Conservation (phyloP, 1,140 invertebrate genomes). For the Drosophila arawakana region DNA sequence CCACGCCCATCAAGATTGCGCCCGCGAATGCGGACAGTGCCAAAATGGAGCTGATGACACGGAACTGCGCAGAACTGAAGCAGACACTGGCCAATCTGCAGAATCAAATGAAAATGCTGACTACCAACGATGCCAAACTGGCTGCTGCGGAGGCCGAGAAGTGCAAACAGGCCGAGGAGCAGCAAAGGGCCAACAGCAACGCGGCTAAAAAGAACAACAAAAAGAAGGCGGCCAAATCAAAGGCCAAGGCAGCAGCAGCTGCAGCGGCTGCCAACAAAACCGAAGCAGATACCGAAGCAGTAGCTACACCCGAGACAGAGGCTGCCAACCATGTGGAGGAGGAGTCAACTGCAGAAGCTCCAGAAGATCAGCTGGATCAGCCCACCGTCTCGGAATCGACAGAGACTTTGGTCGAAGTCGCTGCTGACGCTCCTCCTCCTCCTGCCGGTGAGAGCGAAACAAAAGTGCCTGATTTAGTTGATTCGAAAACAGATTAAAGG, state of each 20-base stretch:
- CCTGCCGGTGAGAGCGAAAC: slow-evolving; percentile 12
- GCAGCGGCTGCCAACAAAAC: slow-evolving; percentile 20
- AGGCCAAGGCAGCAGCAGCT: slow-evolving; percentile 64
- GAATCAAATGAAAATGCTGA: slow-evolving; percentile 85
- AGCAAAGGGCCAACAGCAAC: slow-evolving; percentile 50
- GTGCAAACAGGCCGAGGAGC: slow-evolving; percentile 51
- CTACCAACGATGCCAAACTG: slow-evolving; percentile 57
- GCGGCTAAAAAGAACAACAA: slow-evolving; percentile 68
- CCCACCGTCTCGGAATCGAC: slow-evolving; percentile 9
- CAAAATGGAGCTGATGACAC: slow-evolving; percentile 87
- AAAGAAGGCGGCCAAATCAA: slow-evolving; percentile 73
- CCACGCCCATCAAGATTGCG: slow-evolving; percentile 70
- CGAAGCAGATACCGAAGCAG: slow-evolving; percentile 1
- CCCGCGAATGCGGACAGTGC: slow-evolving; percentile 63
- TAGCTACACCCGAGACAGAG: slow-evolving; percentile 3
- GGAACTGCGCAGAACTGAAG: slow-evolving; percentile 87
- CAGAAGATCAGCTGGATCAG: background rate
- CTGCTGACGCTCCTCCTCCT: background rate
- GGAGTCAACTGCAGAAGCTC: background rate
- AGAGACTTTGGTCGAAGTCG: slow-evolving; percentile 13
- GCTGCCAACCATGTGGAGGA: slow-evolving; percentile 6
- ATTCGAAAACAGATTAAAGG: slow-evolving; percentile 47
- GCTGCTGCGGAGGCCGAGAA: slow-evolving; percentile 52
- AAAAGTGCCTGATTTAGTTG: slow-evolving; percentile 63
- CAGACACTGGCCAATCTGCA: slow-evolving; percentile 87